Conservation (phyloP, 1,140 invertebrate genomes). For the Aphelenchoides besseyi region DNA sequence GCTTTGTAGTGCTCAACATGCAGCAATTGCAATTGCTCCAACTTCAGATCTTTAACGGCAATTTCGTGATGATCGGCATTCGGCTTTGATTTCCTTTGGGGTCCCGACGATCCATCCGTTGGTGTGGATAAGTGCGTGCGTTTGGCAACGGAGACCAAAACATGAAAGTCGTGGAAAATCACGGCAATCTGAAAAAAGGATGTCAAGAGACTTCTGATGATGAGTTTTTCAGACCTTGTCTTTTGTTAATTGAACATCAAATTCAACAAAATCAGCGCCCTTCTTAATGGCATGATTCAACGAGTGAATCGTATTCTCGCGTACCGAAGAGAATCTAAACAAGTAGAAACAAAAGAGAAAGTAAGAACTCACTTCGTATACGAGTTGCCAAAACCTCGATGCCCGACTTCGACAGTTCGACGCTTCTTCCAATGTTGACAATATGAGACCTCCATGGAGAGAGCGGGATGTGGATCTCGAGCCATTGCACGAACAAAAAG, state of each 20-base stretch:
- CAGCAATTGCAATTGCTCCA: slow-evolving; percentile 51
- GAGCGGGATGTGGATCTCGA: slow-evolving; percentile 24
- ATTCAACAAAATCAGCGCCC: slow-evolving; percentile 61
- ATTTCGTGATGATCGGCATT: slow-evolving; percentile 55
- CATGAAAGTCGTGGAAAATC: slow-evolving; percentile 61
- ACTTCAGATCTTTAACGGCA: slow-evolving; percentile 59
- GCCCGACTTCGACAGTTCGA: slow-evolving; percentile 59
- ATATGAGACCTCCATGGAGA: slow-evolving; percentile 48
- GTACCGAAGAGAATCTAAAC: slow-evolving; percentile 43
- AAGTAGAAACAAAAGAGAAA: not conserved
- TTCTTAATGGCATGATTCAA: slow-evolving; percentile 55
- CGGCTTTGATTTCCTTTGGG: not conserved
- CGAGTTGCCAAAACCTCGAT: slow-evolving; percentile 59
- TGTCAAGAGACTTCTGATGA: not conserved
- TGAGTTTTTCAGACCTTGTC: slow-evolving; percentile 49
- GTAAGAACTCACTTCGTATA: slow-evolving; percentile 55
- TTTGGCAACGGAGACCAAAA: slow-evolving; percentile 59
- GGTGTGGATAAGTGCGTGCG: slow-evolving; percentile 6
- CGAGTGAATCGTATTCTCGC: slow-evolving; percentile 61
- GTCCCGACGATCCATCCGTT: not conserved
- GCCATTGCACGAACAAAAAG: slow-evolving; percentile 52
- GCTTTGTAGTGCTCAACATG: slow-evolving; percentile 34
- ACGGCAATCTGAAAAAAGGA: slow-evolving; percentile 42
- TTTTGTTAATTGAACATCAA: slow-evolving; percentile 62
- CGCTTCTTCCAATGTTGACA: slow-evolving; percentile 60